Base-by-base conservation (phyloP, 30 jellyfish, hydroid and myxozoan genomes). In the Aurelia coerulea region DNA sequence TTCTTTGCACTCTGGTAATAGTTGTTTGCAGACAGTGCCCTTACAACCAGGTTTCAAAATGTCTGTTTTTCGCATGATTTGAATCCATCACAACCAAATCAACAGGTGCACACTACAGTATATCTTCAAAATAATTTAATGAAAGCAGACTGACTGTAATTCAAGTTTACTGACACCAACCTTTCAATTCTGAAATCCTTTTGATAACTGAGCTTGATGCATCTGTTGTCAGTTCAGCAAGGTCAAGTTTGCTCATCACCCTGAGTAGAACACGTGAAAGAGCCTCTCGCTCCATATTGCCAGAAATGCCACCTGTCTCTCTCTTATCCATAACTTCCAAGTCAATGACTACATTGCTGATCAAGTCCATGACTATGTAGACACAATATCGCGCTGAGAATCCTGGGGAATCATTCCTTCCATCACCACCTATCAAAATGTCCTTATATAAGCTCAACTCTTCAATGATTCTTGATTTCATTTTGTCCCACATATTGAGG, bases 331-430 rank as follows among this genome's bases (percentile, higher is more conserved):
- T 9, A 13, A 78, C 88, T 54, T 78, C 65, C 11, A 78, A 16
- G 64, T 75, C 88, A 17, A 78, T 86, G 10, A 78, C 12, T 9
- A 62, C 83, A 12, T 78, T 78, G 10, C 86, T 15, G 35, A 78
- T 54, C 37, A 54, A 86, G 33, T 78, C 88, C 88, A 78, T 78
- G 29, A 62, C 13, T 11, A 78, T 86, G 60, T 78, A 78, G 29
- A 66, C 29, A 37, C 88, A 78, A 62, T 17, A 78, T 35, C 39
- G 11, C 10, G 88, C 88, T 19, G 49, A 9, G 51, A 54, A 86
- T n/a, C 88, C 85, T 8, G 88, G 88, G 14, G 88, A 74, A 74
- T 74, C 79, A 51, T 74, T 74, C 16, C 86, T 29, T 9, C 86
- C 86, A 52, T 46, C 86, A 29, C 88, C 85, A 54, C 79, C 18